phyloP scores from a whole-genome alignment of 2,113 vertebrate genomes.

The Scortum barcoo region DNA sequence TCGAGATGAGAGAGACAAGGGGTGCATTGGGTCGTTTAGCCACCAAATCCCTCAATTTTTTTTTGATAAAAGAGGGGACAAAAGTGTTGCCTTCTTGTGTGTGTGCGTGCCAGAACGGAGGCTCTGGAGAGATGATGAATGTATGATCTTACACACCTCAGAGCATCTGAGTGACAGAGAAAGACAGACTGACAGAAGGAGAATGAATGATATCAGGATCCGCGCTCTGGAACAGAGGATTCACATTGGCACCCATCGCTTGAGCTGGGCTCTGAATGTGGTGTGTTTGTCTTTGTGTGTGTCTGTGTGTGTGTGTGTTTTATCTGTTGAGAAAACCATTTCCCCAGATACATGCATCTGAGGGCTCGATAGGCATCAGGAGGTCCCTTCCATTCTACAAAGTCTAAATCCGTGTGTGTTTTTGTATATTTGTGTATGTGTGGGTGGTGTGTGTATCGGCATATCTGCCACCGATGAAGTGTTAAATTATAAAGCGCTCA shows the following conservation, averaged over 20 bases:
- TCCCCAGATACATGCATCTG: constrained; percentile 59
- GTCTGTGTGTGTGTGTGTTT: constrained; percentile 29
- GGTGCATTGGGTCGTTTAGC: constrained; percentile 75
- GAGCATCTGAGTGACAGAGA: constrained; percentile 74
- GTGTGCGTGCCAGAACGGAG: constrained; percentile 34
- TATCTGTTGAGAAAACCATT: constrained; percentile 70
- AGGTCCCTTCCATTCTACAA: constrained; percentile 38
- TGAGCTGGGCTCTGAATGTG: constrained; percentile 46
- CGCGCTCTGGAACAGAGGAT: constrained; percentile 71
- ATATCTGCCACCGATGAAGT: constrained; percentile 61
- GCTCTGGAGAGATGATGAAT: constrained; percentile 73
- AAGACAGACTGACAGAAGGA: constrained; percentile 63
- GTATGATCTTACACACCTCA: constrained; percentile 76
- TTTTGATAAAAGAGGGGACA: constrained; percentile 71
- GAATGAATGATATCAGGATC: constrained; percentile 71
- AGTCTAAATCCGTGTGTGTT: constrained; percentile 44
- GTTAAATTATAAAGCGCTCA: constrained; percentile 70
- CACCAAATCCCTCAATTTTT: constrained; percentile 76
- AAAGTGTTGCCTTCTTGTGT: constrained; percentile 57
- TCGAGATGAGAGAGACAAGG: constrained; percentile 75
- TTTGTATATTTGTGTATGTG: constrained; percentile 26
- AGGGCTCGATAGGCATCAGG: constrained; percentile 57
- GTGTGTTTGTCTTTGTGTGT: constrained; percentile 52
- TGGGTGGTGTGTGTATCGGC: constrained; percentile 16
- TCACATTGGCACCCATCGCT: constrained; percentile 50